phyloP scores from a whole-genome alignment of 2,797 vertebrate genomes.

The Cyprinella venusta region DNA sequence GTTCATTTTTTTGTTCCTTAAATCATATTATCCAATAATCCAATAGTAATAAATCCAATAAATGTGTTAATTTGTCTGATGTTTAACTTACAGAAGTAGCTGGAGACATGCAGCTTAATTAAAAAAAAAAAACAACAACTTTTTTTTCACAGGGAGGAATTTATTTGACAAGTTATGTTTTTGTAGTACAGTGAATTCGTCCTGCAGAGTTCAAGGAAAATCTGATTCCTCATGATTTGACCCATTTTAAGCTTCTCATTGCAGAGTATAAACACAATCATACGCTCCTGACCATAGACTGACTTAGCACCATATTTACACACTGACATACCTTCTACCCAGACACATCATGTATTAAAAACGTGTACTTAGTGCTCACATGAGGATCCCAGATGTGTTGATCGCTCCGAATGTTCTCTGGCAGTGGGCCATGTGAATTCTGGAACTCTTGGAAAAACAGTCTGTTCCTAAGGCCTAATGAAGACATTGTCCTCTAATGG shows the following conservation, averaged over 20 bases:
- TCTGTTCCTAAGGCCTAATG: conserved; percentile 1
- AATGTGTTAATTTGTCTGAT: not conserved
- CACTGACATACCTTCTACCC: conserved; percentile 1
- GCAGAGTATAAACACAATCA: not conserved
- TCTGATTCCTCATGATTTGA: not conserved
- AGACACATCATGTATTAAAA: conserved; percentile 1
- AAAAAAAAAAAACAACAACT: too few species aligned
- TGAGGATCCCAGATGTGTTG: conserved; percentile 58
- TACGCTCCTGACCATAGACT: not conserved
- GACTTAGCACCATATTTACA: conserved; percentile 3
- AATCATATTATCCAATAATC: too few species aligned
- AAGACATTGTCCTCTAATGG: conserved; percentile 22
- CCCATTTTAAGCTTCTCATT: not conserved
- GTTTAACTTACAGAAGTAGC: not conserved
- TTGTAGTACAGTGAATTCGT: not conserved
- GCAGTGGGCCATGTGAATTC: conserved; percentile 30
- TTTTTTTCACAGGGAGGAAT: not conserved
- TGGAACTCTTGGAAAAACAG: conserved; percentile 22
- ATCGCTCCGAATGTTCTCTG: conserved; percentile 48
- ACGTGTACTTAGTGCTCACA: conserved; percentile 22
- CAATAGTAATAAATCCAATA: too few species aligned
- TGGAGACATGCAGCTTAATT: not conserved
- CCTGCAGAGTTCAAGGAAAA: not conserved
- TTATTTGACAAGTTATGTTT: conserved; percentile 5
- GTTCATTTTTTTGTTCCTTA: not conserved